phyloP scores from a whole-genome alignment of 1,140 invertebrate species.

The Lepidurus apus region DNA sequence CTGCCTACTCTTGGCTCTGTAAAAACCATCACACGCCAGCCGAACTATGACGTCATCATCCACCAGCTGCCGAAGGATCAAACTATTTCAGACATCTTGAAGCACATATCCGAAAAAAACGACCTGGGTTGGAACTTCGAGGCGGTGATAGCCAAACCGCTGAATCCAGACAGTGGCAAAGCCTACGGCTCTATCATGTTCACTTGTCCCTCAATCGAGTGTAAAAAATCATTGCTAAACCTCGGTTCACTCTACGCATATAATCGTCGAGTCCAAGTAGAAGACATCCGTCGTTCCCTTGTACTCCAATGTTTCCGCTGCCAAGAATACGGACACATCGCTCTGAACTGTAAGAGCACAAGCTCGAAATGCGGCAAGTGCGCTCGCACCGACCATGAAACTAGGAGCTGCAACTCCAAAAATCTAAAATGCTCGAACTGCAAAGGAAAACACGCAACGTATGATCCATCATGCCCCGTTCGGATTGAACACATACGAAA shows the following conservation, averaged over 20 bases:
- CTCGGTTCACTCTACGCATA: not conserved
- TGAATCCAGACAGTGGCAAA: slow-evolving; percentile 1
- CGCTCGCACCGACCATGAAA: not conserved
- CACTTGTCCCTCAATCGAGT: not conserved
- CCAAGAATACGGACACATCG: slow-evolving; percentile 25
- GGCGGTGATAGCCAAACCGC: not conserved
- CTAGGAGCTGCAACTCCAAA: not conserved
- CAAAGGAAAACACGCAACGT: not conserved
- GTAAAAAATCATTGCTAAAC: slow-evolving; percentile 11
- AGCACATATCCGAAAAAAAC: slow-evolving; percentile 12
- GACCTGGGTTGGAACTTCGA: not conserved
- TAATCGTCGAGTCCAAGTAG: slow-evolving; percentile 19
- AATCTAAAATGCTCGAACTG: not conserved
- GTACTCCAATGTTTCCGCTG: slow-evolving; percentile 23
- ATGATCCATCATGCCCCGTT: not conserved
- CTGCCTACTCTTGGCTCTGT: slow-evolving; percentile 21
- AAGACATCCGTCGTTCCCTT: not conserved
- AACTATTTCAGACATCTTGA: not conserved
- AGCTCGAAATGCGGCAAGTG: slow-evolving; percentile 18
- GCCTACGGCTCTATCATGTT: slow-evolving; percentile 23
- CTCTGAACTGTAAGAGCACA: not conserved
- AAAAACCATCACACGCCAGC: not conserved
- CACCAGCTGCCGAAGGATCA: not conserved
- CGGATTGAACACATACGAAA: not conserved
- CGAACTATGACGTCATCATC: slow-evolving; percentile 23